phyloP scores from a whole-genome alignment of 2,113 vertebrate genomes.

The Geococcyx californianus region DNA sequence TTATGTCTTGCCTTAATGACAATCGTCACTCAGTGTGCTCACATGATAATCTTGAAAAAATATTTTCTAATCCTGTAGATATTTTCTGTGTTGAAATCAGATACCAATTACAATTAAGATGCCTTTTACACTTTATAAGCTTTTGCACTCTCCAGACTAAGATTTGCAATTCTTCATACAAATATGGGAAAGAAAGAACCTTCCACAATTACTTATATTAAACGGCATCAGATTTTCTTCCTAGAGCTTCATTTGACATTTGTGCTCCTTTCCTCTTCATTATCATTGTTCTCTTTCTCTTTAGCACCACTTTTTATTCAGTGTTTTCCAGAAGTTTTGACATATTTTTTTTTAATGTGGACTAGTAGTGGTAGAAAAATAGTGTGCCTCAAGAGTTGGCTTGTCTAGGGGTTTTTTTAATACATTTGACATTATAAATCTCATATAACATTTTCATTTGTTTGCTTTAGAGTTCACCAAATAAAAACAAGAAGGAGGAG shows the following conservation, averaged over 20 bases:
- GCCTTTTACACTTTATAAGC: background rate
- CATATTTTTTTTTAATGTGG: background rate
- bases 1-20: background rate
- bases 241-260: background rate
- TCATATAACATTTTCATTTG: background rate
- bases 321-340: background rate
- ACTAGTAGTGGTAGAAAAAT: background rate
- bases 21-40: background rate
- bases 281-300: background rate
- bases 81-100: background rate
- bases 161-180: background rate
- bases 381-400: background rate
- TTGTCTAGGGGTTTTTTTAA: background rate
- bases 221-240: background rate
- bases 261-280: background rate
- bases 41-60: background rate
- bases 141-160: background rate
- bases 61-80: background rate
- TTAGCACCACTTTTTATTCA: background rate
- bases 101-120: background rate
- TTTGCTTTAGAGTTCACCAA: background rate
- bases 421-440: background rate
- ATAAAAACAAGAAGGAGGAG: background rate
- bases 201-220: background rate
- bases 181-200: background rate